A percentile compares a stretch with the other conserved stretches of the same genome.
Evolutionary conservation across 2,797 vertebrate genomes (phyloP).

Genomic region (Poecilia picta): DNA sequence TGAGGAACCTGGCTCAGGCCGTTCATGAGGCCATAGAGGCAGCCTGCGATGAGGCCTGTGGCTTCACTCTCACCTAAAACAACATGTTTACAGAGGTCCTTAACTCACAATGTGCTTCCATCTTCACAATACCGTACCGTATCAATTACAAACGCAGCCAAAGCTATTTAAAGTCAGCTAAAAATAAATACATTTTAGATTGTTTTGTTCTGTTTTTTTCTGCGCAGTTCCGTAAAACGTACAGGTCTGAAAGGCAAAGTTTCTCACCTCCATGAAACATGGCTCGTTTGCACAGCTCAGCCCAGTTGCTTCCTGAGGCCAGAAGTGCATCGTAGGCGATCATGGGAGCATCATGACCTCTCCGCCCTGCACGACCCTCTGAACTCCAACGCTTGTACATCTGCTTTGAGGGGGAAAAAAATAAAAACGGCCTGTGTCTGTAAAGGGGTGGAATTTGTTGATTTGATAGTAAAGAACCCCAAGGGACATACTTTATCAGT

Average conservation of each 20-base stretch:
- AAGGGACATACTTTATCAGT: constrained; percentile 87
- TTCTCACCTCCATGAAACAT: constrained; percentile 95
- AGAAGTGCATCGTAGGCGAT: constrained; percentile 96
- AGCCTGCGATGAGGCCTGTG: constrained; percentile 91
- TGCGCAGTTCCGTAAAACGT: background rate
- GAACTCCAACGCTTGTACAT: constrained; percentile 96
- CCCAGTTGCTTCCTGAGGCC: constrained; percentile 87
- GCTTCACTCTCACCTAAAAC: constrained; percentile 89
- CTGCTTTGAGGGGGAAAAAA: constrained; percentile 50
- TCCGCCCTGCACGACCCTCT: constrained; percentile 88
- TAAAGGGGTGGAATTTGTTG: background rate
- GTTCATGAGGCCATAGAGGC: constrained; percentile 90
- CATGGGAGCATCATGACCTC: constrained; percentile 97
- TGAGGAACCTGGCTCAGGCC: constrained; percentile 85
- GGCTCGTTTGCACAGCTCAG: constrained; percentile 89
- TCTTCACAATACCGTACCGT: background rate
- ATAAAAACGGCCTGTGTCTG: background rate
- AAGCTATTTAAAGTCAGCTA: background rate
- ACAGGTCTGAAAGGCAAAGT: background rate
- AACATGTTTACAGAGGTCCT: constrained; percentile 28
- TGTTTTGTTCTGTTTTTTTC: background rate
- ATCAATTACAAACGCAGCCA: background rate
- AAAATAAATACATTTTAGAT: background rate
- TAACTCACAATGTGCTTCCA: background rate
- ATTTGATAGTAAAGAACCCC: background rate